Base-by-base conservation (phyloP, 2,113 vertebrate species). In the Gallinago jamesoni region DNA sequence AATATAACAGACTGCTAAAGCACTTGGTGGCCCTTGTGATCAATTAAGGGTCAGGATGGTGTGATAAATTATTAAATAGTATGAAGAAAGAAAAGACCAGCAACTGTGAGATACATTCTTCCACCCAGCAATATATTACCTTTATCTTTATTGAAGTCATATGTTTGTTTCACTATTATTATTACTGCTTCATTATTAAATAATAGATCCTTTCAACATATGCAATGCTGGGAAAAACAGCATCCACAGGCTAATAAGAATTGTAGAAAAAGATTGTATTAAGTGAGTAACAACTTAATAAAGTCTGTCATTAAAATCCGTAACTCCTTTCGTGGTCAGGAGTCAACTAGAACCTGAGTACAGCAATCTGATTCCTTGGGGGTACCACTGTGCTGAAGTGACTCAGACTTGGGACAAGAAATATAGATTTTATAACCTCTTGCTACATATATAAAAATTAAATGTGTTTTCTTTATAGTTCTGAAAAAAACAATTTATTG, bases 11-110 rank as follows among this genome's bases (percentile, higher is more conserved):
- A 63, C 89, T 87, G 95, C 87, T 92, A 92, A 96, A 97, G 88
- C 87, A 94, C 87, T 94, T 93, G 76, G 89, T 93, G 84, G 87
- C 52, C 84, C 79, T 90, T 95, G 91, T 94, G 95, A 93, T 96
- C 97, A 95, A 90, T 95, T 96, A 92, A 87, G 77, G 90, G 95
- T 92, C 92, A 96, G 87, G 67, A 56, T 48, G 56, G 63, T 66
- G 91, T 94, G 76, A 84, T 97, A 94, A 96, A 97, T 96, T 93
- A 96, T 97, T 97, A 93, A 97, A 70, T 28, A 79, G 63, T 3
- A 48, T 50, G 76, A 95, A 90, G 79, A 73, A 94, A 93, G 43
- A 74, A 78, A 82, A 92, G 57, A 73, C 48, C 19, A 90, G 81
- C 15, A 95, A 76, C 45, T 0, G 0, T 31, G 30, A 94, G 72